A percentile compares a stretch with the other conserved stretches of the same genome.
Evolutionary conservation across 1,140 invertebrate species (phyloP).

Genomic region (Hypothenemus hampei): DNA sequence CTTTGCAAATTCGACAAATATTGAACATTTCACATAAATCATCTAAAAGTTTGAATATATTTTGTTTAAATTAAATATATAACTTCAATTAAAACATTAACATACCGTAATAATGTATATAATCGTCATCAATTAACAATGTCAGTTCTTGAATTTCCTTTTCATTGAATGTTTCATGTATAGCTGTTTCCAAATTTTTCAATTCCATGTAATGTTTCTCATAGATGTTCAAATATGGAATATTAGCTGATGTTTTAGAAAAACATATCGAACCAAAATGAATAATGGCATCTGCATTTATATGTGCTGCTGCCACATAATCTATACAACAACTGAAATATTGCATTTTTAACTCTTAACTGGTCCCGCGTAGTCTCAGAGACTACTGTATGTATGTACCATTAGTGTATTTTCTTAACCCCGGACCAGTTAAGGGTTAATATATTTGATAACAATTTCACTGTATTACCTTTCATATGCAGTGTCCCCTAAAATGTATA

Average conservation of each 20-base stretch:
- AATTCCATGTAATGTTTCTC: constrained; percentile 56
- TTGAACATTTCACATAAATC: not conserved
- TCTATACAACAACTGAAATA: constrained; percentile 83
- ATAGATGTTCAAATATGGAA: constrained; percentile 71
- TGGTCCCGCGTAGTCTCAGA: too few species aligned
- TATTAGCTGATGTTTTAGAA: constrained; percentile 59
- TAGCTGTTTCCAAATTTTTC: constrained; percentile 15
- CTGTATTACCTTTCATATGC: constrained; percentile 78
- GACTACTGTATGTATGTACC: too few species aligned
- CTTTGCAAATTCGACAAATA: constrained; percentile 1
- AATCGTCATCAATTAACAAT: constrained; percentile 29
- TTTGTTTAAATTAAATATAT: not conserved
- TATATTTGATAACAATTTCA: not conserved
- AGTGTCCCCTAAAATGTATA: constrained; percentile 88
- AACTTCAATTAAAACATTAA: constrained; percentile 2
- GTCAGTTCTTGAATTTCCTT: constrained; percentile 22
- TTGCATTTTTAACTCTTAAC: not conserved
- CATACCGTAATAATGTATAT: constrained; percentile 32
- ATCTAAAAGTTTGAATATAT: not conserved
- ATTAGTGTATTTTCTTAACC: too few species aligned
- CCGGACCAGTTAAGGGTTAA: too few species aligned
- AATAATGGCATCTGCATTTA: constrained; percentile 76
- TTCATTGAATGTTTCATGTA: constrained; percentile 17
- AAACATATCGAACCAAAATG: constrained; percentile 91
- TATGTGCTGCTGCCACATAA: constrained; percentile 83